Evolutionary conservation across 1,140 invertebrate species (phyloP), one percentile per base, ranked within the genome.

Genomic region (Colletes gigas): DNA sequence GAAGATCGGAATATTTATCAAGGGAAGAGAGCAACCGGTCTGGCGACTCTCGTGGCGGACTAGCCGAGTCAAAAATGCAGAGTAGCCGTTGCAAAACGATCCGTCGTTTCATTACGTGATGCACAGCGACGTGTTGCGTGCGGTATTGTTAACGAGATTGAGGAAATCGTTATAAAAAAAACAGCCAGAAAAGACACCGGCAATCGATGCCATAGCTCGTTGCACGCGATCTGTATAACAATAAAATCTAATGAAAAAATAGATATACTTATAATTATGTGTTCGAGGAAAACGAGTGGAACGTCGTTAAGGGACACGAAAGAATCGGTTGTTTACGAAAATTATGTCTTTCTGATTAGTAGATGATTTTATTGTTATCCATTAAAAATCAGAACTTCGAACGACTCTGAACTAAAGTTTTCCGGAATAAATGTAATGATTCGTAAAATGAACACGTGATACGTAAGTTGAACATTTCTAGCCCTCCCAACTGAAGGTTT

Each of bases 71-170:
- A 74, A 86, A 83, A 86, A 81, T 69, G 76, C 39, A 39, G 63
- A 62, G 66, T 73, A 57, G 71, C 62, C 54, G 50, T 50, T 66
- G 54, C 68, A 19, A 52, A 54, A 30, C 47, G 73, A 74, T 73
- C 65, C 30, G 1, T n/a, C 68, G 67, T 65, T 78, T 78, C 57
- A 70, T 85, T 78, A 81, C 83, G 83, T 82, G 83, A 80, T 60
- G 57, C 67, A 62, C 55, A 55, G 54, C 15, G 52, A 59, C 72
- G 73, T 82, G 74, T 85, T 85, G 84, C 84, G 79, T 85, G 84
- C 67, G 30, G 74, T 75, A 85, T 85, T 85, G 83, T 85, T 74
- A 78, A 85, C 83, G 78, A 85, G 83, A 85, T 82, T 85, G 84
- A 78, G 83, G 74, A 85, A 85, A 82, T 78, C 78, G 80, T 78